Conservation (phyloP, 2,113 vertebrate species). For the Anoura caudifer region DNA sequence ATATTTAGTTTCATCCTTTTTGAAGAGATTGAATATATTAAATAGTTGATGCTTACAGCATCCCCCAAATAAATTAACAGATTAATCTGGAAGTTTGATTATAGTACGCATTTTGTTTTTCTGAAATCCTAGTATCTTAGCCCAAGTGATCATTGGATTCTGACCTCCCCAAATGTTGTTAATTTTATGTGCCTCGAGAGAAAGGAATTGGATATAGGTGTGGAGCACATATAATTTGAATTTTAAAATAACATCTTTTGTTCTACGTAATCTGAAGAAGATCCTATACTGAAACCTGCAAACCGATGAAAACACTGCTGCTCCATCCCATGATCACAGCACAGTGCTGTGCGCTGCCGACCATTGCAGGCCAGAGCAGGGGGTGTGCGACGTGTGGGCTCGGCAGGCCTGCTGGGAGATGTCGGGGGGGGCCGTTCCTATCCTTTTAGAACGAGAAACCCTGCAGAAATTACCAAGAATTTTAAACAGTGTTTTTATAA, state of each 20-base stretch:
- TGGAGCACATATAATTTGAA: neutral
- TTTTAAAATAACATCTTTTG: neutral
- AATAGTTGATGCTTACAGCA: neutral
- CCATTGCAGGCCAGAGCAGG: fast-evolving
- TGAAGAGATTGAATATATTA: neutral
- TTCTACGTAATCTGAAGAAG: neutral
- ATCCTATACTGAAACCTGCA: neutral
- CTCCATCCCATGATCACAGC: fast-evolving
- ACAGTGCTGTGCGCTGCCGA: fast-evolving
- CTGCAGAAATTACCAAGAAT: neutral
- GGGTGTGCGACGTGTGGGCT: fast-evolving
- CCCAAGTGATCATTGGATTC: neutral
- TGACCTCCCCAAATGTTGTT: neutral
- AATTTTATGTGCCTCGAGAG: neutral
- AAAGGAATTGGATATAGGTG: neutral
- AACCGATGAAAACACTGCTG: neutral
- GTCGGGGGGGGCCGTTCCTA: neutral
- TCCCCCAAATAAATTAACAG: neutral
- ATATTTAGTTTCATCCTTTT: conserved; percentile 24
- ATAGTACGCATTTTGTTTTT: conserved; percentile 22
- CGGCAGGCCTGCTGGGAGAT: neutral
- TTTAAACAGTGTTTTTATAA: neutral
- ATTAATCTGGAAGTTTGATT: conserved; percentile 52
- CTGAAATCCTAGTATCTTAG: neutral
- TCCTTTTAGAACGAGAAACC: neutral